Conservation (phyloP, 1,140 invertebrate genomes). For the Sarcophaga bullata region DNA sequence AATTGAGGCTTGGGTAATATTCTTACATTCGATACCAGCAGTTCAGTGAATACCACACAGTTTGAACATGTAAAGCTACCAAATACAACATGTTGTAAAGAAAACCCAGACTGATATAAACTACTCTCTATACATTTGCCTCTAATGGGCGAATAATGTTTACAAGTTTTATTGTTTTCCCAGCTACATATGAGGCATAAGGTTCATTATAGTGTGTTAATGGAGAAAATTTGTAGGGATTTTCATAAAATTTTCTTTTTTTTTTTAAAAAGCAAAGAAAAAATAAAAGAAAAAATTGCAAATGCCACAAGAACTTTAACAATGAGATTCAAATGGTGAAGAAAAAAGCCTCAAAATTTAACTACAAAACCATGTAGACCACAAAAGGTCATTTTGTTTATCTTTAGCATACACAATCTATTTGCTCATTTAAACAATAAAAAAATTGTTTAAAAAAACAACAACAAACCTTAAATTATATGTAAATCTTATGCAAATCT, state of each 20-base stretch:
- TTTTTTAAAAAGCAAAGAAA: too few species aligned
- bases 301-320: background rate
- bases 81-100: too few species aligned
- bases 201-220: background rate
- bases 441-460: too few species aligned
- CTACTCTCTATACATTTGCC: background rate
- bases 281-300: background rate
- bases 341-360: background rate
- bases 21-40: too few species aligned
- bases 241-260: background rate
- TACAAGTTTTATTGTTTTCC: background rate
- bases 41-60: too few species aligned
- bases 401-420: background rate
- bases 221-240: background rate
- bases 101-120: background rate
- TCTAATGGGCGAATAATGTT: constrained; percentile 3
- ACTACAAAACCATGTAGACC: background rate
- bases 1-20: too few species aligned
- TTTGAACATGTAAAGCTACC: too few species aligned
- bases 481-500: background rate
- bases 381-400: background rate
- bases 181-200: background rate
- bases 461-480: background rate
- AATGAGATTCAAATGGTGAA: background rate
- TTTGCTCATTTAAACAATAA: too few species aligned